Percentiles rank a stretch among this genome's conserved stretches.
Evolutionary conservation across 2,113 vertebrate species (phyloP).

Genomic region (Papio anubis): DNA sequence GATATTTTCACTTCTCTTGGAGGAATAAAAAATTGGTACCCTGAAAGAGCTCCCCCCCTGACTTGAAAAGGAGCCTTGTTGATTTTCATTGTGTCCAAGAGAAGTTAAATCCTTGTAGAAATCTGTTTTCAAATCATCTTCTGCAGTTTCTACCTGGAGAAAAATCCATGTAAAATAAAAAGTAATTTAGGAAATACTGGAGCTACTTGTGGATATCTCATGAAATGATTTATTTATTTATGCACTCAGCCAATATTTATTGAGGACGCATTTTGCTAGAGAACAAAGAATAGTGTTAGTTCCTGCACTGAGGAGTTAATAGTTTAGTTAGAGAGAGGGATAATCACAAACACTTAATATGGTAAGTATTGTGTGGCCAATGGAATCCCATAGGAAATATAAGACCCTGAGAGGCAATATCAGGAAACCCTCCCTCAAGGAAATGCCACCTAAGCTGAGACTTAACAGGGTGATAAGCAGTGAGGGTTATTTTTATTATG

Average conservation of each 20-base stretch:
- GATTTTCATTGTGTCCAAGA: background rate
- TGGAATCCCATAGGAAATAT: background rate
- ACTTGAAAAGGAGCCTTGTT: fast-evolving
- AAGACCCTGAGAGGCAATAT: background rate
- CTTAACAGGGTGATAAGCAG: background rate
- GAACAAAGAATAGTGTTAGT: background rate
- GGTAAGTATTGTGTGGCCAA: background rate
- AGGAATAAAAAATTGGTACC: conserved; percentile 79
- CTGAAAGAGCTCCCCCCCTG: fast-evolving
- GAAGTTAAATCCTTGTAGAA: conserved; percentile 81
- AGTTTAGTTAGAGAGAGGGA: background rate
- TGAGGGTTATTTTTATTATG: background rate
- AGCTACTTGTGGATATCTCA: background rate
- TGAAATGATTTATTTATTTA: background rate
- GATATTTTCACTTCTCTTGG: fast-evolving
- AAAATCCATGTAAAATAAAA: conserved; percentile 40
- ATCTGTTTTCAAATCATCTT: conserved; percentile 83
- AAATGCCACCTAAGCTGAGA: background rate
- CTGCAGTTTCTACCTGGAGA: conserved; percentile 85
- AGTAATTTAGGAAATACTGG: background rate
- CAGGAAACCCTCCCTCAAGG: background rate
- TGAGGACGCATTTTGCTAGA: background rate
- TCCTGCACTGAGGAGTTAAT: background rate
- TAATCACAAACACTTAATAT: background rate
- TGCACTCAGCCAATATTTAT: background rate